These are phyloP conservation scores for Meda fulgida DNA, from an alignment of 2,797 vertebrate species.

Conservation along the genomic window DNA sequence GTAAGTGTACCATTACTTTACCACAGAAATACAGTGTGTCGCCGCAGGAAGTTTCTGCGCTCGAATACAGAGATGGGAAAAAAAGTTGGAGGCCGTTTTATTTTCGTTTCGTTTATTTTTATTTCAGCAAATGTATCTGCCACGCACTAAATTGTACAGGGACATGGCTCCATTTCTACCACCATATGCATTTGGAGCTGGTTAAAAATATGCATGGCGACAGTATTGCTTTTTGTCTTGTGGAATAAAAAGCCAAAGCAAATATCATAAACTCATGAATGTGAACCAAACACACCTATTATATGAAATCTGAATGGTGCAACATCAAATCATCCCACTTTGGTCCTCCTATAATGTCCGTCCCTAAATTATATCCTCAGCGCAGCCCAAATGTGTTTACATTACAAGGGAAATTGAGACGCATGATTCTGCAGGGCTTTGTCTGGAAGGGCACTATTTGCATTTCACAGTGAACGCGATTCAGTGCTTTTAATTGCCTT, in stretches of 20 bases:
- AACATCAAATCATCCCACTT: conserved; percentile 16
- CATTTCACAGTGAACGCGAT: background rate
- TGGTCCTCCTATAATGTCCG: background rate
- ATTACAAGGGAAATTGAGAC: conserved; percentile 32
- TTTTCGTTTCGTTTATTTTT: too few relatives aligned
- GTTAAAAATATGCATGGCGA: conserved; percentile 26
- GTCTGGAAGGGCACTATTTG: background rate
- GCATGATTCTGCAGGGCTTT: background rate
- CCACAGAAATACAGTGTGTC: conserved; percentile 69
- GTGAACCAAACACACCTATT: background rate
- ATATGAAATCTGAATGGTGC: conserved; percentile 8
- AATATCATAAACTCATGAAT: conserved; percentile 13
- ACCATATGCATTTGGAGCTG: conserved; percentile 10
- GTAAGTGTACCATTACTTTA: conserved; percentile 63
- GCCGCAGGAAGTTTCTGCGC: conserved; percentile 60
- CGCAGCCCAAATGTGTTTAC: conserved; percentile 34
- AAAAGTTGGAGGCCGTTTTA: conserved; percentile 42
- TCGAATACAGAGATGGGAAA: conserved; percentile 34
- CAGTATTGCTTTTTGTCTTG: background rate
- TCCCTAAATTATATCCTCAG: conserved; percentile 18
- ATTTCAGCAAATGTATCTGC: conserved; percentile 28
- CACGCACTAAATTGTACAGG: conserved; percentile 21
- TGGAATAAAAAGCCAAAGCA: conserved; percentile 12
- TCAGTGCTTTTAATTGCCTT: conserved; percentile 1
- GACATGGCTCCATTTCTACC: conserved; percentile 10